Evolutionary conservation across 2,113 vertebrate species (phyloP).

Genomic region (Naja naja): DNA sequence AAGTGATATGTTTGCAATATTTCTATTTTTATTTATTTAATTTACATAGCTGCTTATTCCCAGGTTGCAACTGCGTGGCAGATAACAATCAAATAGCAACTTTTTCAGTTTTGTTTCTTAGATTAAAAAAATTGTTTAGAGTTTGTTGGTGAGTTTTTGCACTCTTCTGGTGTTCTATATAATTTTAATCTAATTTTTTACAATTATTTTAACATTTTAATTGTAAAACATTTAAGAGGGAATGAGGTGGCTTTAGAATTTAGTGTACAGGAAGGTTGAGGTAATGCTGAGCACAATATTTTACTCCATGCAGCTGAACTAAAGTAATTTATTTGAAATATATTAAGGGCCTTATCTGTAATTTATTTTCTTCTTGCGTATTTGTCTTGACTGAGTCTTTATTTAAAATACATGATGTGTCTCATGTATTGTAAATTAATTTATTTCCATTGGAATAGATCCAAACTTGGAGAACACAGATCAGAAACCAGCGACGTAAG

Average conservation of each 20-base stretch:
- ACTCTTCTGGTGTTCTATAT: not conserved
- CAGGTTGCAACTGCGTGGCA: too few relatives aligned
- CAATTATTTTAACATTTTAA: not conserved
- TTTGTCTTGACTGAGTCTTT: not conserved
- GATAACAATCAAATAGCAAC: too few relatives aligned
- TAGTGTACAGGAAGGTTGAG: not conserved
- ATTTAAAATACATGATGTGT: not conserved
- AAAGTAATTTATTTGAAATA: not conserved
- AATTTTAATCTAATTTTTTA: not conserved
- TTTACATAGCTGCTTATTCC: too few relatives aligned
- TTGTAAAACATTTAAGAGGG: not conserved
- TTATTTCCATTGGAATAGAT: not conserved
- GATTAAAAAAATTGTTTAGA: not conserved
- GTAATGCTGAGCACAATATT: not conserved
- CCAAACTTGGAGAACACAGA: not conserved
- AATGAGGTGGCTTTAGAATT: not conserved
- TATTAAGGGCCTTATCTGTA: not conserved
- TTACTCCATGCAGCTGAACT: not conserved
- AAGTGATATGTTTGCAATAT: not conserved
- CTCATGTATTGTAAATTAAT: not conserved
- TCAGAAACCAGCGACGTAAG: not conserved
- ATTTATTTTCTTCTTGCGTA: not conserved
- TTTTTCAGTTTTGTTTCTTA: too few relatives aligned
- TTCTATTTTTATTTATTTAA: not conserved
- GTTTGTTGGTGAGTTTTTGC: not conserved